Conservation (phyloP, 2,113 vertebrate species). For the Podarcis cretensis region DNA sequence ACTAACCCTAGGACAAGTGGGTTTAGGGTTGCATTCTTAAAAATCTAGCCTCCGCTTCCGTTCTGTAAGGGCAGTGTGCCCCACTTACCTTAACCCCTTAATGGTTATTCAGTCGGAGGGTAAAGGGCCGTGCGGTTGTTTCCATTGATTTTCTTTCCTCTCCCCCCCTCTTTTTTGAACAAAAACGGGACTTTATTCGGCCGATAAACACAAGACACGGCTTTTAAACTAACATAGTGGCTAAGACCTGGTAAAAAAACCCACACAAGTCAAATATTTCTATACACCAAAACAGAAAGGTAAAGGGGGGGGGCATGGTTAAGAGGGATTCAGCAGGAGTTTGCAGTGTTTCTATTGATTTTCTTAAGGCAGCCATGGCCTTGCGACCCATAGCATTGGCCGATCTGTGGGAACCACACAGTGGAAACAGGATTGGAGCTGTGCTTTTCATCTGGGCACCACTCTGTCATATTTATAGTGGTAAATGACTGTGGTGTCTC, state of each 20-base stretch:
- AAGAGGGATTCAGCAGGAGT: no score
- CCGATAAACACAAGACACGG: no score
- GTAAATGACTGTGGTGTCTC: no score
- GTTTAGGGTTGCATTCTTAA: not conserved
- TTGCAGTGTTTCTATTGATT: no score
- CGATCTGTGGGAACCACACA: not conserved
- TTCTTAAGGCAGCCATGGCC: not conserved
- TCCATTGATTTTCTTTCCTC: not conserved
- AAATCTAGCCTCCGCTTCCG: no score
- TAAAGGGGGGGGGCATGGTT: no score
- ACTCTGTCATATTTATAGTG: not conserved
- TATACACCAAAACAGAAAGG: no score
- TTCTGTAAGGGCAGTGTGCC: not conserved
- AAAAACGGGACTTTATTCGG: no score
- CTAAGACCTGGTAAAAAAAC: no score
- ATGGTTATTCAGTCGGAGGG: not conserved
- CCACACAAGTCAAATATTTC: no score
- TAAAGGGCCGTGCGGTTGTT: not conserved
- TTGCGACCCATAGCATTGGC: not conserved
- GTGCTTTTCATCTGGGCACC: not conserved
- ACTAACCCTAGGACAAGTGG: not conserved
- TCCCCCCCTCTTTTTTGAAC: no score
- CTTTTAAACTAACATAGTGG: no score
- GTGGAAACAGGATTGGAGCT: not conserved
- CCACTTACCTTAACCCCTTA: not conserved